A percentile compares a stretch with the other conserved stretches of the same genome.
These are phyloP conservation scores for Alligator mississippiensis DNA, from an alignment of 2,113 vertebrate species.

Conservation along the genomic window DNA sequence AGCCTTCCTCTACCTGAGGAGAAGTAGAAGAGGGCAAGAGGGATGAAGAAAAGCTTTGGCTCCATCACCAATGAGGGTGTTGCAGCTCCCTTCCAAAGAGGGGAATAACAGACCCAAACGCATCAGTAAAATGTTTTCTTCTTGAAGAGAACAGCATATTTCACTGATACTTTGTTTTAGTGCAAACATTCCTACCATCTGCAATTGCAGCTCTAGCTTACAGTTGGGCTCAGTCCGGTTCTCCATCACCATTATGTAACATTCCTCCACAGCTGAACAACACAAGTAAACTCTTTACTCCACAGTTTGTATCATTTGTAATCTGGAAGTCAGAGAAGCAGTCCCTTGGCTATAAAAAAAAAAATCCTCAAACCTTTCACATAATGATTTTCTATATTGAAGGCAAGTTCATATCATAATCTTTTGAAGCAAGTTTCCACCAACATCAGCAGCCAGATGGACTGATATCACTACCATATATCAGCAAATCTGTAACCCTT, in stretches of 20 bases:
- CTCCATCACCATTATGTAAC: too few relatives aligned
- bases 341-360: neutral
- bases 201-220: neutral
- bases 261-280: too few relatives aligned
- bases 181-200: neutral
- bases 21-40: neutral
- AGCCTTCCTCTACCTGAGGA: too few relatives aligned
- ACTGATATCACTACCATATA: neutral
- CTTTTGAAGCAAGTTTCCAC: neutral
- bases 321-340: neutral
- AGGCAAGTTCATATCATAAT: neutral
- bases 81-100: too few relatives aligned
- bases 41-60: neutral
- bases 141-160: neutral
- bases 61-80: neutral
- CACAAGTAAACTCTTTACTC: neutral
- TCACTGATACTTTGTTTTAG: neutral
- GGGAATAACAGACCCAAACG: too few relatives aligned
- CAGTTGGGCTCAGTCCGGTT: fast-evolving
- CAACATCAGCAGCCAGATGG: neutral
- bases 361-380: neutral
- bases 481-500: neutral
- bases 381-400: neutral
- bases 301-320: neutral
- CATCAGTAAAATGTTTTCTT: neutral